A percentile compares a stretch with the other conserved stretches of the same genome.
These are phyloP conservation scores for Brachyalestes nurse DNA, from an alignment of 2,797 vertebrate species.

Conservation along the genomic window DNA sequence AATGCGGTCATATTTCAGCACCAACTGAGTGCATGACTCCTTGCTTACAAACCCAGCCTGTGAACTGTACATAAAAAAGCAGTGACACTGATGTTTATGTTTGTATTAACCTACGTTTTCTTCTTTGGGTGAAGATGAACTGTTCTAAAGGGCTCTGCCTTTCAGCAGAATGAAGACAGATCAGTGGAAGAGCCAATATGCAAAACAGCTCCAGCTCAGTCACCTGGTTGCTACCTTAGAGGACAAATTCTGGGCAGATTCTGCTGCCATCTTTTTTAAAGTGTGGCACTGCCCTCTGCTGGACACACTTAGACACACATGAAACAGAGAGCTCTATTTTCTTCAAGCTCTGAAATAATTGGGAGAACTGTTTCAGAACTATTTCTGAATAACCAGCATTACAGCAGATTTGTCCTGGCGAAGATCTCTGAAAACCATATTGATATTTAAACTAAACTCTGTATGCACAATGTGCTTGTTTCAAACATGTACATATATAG, in stretches of 20 bases:
- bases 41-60: neutral
- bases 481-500: neutral
- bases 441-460: neutral
- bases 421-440: neutral
- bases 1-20: constrained; percentile 13
- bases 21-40: neutral
- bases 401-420: neutral
- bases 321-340: neutral
- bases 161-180: neutral
- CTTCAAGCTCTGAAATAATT: neutral
- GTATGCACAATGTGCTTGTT: neutral
- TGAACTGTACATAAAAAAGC: neutral
- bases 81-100: neutral
- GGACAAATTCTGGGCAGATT: constrained; percentile 20
- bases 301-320: constrained; percentile 18
- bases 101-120: neutral
- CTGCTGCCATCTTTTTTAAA: constrained; percentile 12
- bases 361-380: too few species aligned
- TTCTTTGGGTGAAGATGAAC: neutral
- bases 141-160: neutral
- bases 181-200: constrained; percentile 1
- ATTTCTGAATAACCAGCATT: neutral
- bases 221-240: constrained; percentile 1
- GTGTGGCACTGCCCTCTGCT: constrained; percentile 48
- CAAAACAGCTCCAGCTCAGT: constrained; percentile 17